Conservation (phyloP, 2,113 vertebrate genomes). For the Nyctereutes procyonoides region DNA sequence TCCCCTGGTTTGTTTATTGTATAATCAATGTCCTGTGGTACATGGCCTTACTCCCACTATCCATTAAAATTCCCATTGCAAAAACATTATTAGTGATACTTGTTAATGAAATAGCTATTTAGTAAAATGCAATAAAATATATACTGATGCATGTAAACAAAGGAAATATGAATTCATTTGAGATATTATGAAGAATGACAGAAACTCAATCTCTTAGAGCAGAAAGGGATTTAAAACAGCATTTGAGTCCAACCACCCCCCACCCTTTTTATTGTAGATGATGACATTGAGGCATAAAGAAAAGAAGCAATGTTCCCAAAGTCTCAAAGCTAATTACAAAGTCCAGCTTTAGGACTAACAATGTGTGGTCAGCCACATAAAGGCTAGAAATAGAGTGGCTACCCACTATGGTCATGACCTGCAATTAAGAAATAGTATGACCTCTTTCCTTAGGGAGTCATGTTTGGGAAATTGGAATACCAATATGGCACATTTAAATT, state of each 20-base stretch:
- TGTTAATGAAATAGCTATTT: constrained; percentile 15
- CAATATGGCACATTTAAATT: background rate
- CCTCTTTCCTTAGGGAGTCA: background rate
- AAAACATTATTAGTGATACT: background rate
- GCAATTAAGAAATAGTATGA: background rate
- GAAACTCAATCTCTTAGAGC: background rate
- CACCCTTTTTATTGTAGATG: background rate
- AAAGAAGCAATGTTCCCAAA: background rate
- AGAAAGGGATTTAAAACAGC: background rate
- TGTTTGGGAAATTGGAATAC: background rate
- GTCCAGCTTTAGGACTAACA: background rate
- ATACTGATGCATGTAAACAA: background rate
- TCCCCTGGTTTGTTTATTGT: background rate
- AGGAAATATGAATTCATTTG: background rate
- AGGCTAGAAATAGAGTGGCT: background rate
- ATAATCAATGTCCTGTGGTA: background rate
- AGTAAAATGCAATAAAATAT: constrained; percentile 15
- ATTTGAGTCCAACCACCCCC: background rate
- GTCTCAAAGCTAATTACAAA: constrained; percentile 2
- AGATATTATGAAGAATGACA: background rate
- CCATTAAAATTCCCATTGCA: background rate
- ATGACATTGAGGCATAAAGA: background rate
- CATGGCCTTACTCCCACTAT: background rate
- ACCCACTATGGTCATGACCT: background rate
- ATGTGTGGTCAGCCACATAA: background rate